phyloP scores from a whole-genome alignment of 2,113 vertebrate species.

The Ia io region DNA sequence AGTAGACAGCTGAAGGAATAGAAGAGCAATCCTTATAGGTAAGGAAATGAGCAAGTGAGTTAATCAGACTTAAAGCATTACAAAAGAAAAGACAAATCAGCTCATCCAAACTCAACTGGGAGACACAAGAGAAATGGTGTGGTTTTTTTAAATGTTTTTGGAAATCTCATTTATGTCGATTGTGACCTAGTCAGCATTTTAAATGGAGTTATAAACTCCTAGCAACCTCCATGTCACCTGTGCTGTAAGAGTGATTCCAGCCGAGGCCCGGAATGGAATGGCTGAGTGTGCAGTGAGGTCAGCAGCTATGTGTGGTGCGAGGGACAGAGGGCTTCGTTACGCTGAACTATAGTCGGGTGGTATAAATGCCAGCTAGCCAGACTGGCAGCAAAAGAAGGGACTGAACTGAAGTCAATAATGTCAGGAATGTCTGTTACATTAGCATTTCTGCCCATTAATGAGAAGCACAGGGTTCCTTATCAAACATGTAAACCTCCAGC shows the following conservation, averaged over 20 bases:
- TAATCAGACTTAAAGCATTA: background rate
- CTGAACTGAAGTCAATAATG: background rate
- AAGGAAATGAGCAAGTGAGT: background rate
- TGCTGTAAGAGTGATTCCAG: background rate
- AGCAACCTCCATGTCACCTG: background rate
- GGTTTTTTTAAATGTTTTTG: background rate
- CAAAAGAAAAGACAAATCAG: background rate
- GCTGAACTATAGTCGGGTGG: constrained; percentile 82
- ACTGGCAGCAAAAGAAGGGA: constrained; percentile 29
- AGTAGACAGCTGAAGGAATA: background rate
- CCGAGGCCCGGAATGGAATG: constrained; percentile 68
- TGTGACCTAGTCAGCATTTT: background rate
- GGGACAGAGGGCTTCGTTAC: constrained; percentile 73
- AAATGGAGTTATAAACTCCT: background rate
- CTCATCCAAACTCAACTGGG: background rate
- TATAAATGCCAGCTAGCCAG: constrained; percentile 53
- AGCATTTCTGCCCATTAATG: background rate
- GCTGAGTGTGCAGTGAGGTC: constrained; percentile 80
- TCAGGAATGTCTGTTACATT: background rate
- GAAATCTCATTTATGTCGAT: background rate
- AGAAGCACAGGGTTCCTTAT: background rate
- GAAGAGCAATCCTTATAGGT: background rate
- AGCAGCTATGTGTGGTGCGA: constrained; percentile 77
- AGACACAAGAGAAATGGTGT: background rate
- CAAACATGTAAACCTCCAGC: background rate